These are phyloP conservation scores for Rhinichthys osculus DNA, from an alignment of 2,797 vertebrate species.

Conservation along the genomic window DNA sequence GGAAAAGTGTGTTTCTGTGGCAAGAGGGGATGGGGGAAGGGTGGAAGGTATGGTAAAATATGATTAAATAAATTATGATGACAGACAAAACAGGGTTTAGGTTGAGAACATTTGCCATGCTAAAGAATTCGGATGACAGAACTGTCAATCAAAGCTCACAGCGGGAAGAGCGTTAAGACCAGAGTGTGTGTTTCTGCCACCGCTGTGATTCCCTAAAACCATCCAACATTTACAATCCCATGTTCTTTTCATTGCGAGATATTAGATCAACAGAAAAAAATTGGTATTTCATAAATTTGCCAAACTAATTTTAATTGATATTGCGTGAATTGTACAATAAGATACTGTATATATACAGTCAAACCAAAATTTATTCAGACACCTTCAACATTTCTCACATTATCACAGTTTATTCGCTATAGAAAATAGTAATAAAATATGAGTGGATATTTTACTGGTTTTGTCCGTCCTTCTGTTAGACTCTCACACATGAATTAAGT, in stretches of 20 bases:
- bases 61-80: slow-evolving; percentile 62
- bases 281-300: neutral
- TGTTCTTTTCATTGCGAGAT: neutral
- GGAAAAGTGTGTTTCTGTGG: slow-evolving; percentile 14
- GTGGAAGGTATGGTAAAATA: slow-evolving; percentile 55
- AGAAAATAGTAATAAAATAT: no score
- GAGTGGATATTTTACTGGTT: no score
- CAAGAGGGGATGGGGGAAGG: slow-evolving; percentile 37
- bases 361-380: no score
- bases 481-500: no score
- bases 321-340: neutral
- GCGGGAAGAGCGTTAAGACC: slow-evolving; percentile 37
- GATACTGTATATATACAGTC: no score
- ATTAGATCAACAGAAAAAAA: neutral
- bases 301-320: neutral
- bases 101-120: slow-evolving; percentile 60
- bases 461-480: no score
- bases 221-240: neutral
- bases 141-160: slow-evolving; percentile 55
- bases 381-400: no score
- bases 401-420: no score
- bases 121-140: slow-evolving; percentile 48
- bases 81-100: slow-evolving; percentile 58
- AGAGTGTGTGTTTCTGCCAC: slow-evolving; percentile 12
- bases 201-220: neutral